phyloP scores from a whole-genome alignment of 2,113 vertebrate genomes.

The Vanacampus margaritifer region DNA sequence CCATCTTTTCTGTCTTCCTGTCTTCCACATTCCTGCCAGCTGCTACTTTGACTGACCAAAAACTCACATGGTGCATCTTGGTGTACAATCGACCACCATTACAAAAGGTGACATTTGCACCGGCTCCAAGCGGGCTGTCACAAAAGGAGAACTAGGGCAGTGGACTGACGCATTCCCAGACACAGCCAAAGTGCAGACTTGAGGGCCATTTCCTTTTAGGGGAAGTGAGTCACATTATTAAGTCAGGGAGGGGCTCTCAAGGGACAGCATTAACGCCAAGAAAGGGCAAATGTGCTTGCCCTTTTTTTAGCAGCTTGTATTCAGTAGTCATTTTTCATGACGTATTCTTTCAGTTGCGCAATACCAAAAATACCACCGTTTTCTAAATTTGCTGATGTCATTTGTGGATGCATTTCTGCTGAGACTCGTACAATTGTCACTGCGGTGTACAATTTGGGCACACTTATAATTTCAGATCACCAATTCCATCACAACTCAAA shows the following conservation, averaged over 20 bases:
- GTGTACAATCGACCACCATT: slow-evolving; percentile 4
- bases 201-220: slow-evolving; percentile 66
- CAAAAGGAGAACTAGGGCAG: slow-evolving; percentile 49
- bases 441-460: slow-evolving; percentile 18
- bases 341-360: slow-evolving; percentile 10
- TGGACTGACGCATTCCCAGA: slow-evolving; percentile 59
- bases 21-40: neutral
- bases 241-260: slow-evolving; percentile 59
- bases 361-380: neutral
- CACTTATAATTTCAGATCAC: neutral
- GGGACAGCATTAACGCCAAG: slow-evolving; percentile 54
- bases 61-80: neutral
- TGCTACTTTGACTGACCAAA: slow-evolving; percentile 44
- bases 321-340: slow-evolving; percentile 7
- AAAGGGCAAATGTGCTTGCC: slow-evolving; percentile 36
- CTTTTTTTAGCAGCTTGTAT: slow-evolving; percentile 18
- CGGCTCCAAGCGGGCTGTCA: slow-evolving; percentile 34
- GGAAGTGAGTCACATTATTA: slow-evolving; percentile 70
- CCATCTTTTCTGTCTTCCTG: neutral
- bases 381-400: slow-evolving; percentile 8
- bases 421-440: neutral
- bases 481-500: too few species aligned
- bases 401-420: slow-evolving; percentile 1
- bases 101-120: slow-evolving; percentile 36
- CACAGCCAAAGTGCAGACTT: slow-evolving; percentile 52